Evolutionary conservation across 2,113 vertebrate species (phyloP).

Genomic region (Grus americana): DNA sequence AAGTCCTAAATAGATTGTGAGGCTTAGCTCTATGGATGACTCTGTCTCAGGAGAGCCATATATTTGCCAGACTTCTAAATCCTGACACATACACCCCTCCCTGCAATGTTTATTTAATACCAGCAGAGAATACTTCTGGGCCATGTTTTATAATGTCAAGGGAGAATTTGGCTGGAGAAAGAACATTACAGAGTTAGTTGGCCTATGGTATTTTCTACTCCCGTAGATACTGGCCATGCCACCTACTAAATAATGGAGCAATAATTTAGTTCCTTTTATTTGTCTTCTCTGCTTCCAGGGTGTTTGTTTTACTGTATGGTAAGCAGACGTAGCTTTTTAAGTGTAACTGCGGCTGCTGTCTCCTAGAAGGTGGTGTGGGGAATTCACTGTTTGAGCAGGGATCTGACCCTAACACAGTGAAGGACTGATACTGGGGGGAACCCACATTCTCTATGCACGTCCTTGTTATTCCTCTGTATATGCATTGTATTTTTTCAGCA

Average conservation of each 20-base stretch:
- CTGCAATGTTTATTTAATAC: not conserved
- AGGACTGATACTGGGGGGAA: not conserved
- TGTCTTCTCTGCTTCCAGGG: not conserved
- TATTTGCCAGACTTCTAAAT: conserved; percentile 23
- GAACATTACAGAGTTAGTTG: not conserved
- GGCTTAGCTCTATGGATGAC: not conserved
- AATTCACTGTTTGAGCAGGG: not conserved
- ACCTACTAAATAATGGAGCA: not conserved
- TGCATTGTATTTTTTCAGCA: not conserved
- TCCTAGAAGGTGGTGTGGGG: not conserved
- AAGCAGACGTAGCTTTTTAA: not conserved
- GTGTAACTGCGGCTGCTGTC: not conserved
- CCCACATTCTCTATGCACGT: accelerated
- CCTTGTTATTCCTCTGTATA: not conserved
- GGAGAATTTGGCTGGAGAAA: not conserved
- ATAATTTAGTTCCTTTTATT: not conserved
- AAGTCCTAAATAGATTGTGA: conserved; percentile 22
- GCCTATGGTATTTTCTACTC: not conserved
- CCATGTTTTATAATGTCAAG: not conserved
- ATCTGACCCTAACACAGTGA: accelerated
- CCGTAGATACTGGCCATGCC: accelerated
- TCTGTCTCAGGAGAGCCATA: not conserved
- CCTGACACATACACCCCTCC: not conserved
- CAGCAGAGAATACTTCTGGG: not conserved
- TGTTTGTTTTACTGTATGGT: not conserved